These are phyloP conservation scores for Pristionchus japonicus DNA, from an alignment of 2,888 invertebrate genomes.

Conservation along the genomic window DNA sequence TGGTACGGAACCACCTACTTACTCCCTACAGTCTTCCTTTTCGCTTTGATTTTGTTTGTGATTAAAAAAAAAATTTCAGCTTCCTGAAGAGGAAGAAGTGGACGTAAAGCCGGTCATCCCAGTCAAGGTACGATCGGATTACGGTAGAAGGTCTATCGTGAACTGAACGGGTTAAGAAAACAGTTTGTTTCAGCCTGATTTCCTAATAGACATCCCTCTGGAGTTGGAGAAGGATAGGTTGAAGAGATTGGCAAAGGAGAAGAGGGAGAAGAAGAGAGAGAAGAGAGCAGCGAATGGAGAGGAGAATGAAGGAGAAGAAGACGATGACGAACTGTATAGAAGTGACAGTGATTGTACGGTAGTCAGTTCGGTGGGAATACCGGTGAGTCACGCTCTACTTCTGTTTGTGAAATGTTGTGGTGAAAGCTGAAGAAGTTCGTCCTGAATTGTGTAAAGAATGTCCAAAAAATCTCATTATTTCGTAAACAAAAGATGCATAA, in stretches of 20 bases:
- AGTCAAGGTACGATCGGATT: neutral
- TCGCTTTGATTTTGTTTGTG: neutral
- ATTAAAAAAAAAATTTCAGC: neutral
- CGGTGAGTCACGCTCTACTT: neutral
- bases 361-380: neutral
- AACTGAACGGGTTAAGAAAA: too few relatives aligned
- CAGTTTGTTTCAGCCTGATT: neutral
- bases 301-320: neutral
- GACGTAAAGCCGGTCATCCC: neutral
- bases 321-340: neutral
- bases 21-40: neutral
- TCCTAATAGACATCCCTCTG: neutral
- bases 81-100: neutral
- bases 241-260: neutral
- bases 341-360: neutral
- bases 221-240: neutral
- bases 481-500: too few relatives aligned
- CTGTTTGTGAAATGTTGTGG: too few relatives aligned
- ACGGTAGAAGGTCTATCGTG: neutral
- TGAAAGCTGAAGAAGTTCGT: too few relatives aligned
- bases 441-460: too few relatives aligned
- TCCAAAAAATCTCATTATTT: too few relatives aligned
- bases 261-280: neutral
- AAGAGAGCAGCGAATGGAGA: neutral
- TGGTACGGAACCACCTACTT: too few relatives aligned